A percentile compares a stretch with the other conserved stretches of the same genome.
Conservation (phyloP, 2,888 invertebrate genomes). For the Germaria angustata region DNA sequence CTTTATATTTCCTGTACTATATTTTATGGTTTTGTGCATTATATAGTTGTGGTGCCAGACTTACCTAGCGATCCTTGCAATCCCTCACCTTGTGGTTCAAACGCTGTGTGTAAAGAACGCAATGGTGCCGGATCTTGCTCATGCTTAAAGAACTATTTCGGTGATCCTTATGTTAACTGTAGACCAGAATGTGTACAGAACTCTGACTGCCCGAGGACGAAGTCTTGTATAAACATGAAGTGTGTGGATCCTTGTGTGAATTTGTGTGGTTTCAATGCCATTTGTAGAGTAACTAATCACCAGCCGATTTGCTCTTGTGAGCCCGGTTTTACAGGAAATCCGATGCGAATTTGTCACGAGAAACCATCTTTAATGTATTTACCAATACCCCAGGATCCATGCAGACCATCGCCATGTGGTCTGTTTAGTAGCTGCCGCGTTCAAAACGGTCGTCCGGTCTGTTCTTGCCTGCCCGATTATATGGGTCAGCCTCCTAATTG, state of each 20-base stretch:
- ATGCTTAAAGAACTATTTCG: conserved; percentile 90
- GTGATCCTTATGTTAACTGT: conserved; percentile 92
- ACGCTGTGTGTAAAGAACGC: conserved; percentile 90
- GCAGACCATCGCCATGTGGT: conserved; percentile 81
- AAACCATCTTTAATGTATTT: conserved; percentile 79
- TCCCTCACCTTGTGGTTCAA: conserved; percentile 92
- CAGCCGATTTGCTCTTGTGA: conserved; percentile 89
- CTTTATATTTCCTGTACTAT: conserved; percentile 38
- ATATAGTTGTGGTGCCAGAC: conserved; percentile 81
- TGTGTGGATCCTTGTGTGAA: conserved; percentile 91
- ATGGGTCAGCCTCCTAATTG: conserved; percentile 88
- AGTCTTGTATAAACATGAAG: conserved; percentile 90
- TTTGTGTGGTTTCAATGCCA: conserved; percentile 90
- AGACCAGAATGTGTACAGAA: conserved; percentile 94
- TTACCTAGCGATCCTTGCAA: conserved; percentile 85
- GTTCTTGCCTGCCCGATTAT: conserved; percentile 86
- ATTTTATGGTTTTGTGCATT: conserved; percentile 40
- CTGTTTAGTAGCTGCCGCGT: conserved; percentile 81
- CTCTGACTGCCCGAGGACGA: conserved; percentile 88
- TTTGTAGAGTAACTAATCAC: conserved; percentile 91
- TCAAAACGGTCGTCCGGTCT: conserved; percentile 85
- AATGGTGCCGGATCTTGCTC: conserved; percentile 90
- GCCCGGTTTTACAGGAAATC: conserved; percentile 88
- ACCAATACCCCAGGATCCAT: conserved; percentile 79
- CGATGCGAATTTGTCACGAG: conserved; percentile 86